A percentile compares a stretch with the other conserved stretches of the same genome.
These are phyloP conservation scores for Phyllotreta cruciferae DNA, from an alignment of 2,888 invertebrate genomes.

Conservation along the genomic window DNA sequence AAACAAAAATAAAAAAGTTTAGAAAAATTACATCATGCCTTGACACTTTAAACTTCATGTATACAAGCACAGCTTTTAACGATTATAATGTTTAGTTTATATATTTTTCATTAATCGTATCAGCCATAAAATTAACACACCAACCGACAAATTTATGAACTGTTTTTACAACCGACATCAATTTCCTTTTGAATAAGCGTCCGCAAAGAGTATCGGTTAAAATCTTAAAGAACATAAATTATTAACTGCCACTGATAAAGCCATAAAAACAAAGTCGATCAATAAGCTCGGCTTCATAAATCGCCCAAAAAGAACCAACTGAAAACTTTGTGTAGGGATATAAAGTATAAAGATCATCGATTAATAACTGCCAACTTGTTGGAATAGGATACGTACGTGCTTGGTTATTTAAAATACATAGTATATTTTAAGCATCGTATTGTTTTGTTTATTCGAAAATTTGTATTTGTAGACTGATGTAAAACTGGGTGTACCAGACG, in stretches of 20 bases:
- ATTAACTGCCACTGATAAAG: conserved; percentile 12
- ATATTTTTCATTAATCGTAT: background rate
- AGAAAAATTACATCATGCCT: background rate
- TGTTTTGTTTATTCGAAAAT: too few species aligned
- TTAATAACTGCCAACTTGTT: conserved; percentile 7
- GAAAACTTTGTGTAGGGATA: conserved; percentile 4
- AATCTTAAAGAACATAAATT: conserved; percentile 10
- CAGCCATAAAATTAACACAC: background rate
- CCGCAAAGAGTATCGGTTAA: conserved; percentile 3
- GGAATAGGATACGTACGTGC: background rate
- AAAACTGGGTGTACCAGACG: too few species aligned
- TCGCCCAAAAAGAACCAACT: background rate
- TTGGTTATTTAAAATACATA: too few species aligned
- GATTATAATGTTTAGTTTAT: background rate
- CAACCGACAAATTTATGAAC: conserved; percentile 9
- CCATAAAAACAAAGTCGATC: conserved; percentile 13
- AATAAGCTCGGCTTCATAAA: conserved; percentile 10
- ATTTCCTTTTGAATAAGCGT: conserved; percentile 1
- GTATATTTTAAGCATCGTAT: too few species aligned
- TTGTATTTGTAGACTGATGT: too few species aligned
- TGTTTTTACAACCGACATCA: conserved; percentile 11
- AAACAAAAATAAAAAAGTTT: too few species aligned
- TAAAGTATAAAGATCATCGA: conserved; percentile 8
- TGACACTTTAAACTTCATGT: background rate
- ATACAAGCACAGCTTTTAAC: background rate